Conservation (phyloP, 1,140 invertebrate genomes). For the Zaprionus ornatus region DNA sequence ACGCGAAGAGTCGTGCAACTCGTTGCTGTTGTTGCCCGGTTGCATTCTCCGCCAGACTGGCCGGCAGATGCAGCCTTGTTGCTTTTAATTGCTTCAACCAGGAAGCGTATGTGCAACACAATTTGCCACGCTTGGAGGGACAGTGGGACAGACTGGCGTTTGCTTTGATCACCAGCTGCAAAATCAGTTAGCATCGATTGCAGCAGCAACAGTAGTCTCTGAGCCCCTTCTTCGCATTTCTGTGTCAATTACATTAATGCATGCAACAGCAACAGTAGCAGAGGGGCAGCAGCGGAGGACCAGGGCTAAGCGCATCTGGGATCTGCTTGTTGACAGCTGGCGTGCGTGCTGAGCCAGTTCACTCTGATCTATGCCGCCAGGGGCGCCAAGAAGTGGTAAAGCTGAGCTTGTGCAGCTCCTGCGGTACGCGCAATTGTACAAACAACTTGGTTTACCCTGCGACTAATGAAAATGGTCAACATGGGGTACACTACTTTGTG, state of each 20-base stretch:
- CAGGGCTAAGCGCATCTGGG: slow-evolving; percentile 43
- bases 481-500: too few relatives aligned
- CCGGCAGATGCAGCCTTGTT: slow-evolving; percentile 60
- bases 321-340: slow-evolving; percentile 59
- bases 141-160: slow-evolving; percentile 5
- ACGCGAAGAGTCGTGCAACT: not conserved
- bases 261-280: slow-evolving; percentile 45
- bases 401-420: slow-evolving; percentile 26
- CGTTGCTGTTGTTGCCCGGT: not conserved
- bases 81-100: slow-evolving; percentile 76
- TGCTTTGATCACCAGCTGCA: slow-evolving; percentile 71
- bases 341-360: slow-evolving; percentile 43
- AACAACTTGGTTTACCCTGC: slow-evolving; percentile 18
- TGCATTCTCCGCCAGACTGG: slow-evolving; percentile 29
- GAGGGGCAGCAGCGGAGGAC: slow-evolving; percentile 35
- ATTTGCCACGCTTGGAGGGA: slow-evolving; percentile 46
- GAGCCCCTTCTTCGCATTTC: slow-evolving; percentile 65
- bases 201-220: slow-evolving; percentile 1
- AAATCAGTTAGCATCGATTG: slow-evolving; percentile 74
- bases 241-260: slow-evolving; percentile 82
- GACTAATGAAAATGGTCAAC: too few relatives aligned
- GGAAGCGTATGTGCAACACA: slow-evolving; percentile 61
- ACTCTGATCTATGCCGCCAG: slow-evolving; percentile 60
- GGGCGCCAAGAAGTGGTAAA: not conserved
- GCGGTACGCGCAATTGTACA: slow-evolving; percentile 17